Conservation (phyloP, 2,797 vertebrate species). For the Sternotherus odoratus region DNA sequence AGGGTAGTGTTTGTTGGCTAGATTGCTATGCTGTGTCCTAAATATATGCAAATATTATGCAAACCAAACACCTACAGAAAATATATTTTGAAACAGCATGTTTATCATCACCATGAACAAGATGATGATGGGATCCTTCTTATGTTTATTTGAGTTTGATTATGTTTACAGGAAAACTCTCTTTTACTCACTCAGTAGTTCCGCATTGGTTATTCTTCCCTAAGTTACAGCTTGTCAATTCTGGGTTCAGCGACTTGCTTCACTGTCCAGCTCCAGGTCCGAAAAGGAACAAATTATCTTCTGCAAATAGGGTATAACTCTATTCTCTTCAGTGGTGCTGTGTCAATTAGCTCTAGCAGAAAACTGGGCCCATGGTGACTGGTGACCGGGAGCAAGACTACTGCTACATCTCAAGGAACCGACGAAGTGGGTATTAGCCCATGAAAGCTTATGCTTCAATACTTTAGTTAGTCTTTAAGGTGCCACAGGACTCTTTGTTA, state of each 20-base stretch:
- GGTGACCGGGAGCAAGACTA: background rate
- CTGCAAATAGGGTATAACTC: accelerated
- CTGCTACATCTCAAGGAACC: background rate
- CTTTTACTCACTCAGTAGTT: background rate
- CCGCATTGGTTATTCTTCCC: background rate
- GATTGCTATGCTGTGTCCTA: background rate
- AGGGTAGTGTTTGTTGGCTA: slow-evolving; percentile 51
- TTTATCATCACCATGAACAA: background rate
- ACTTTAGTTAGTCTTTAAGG: too few relatives aligned
- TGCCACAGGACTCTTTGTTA: too few relatives aligned
- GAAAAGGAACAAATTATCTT: background rate
- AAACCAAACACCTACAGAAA: slow-evolving; percentile 34
- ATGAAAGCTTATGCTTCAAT: too few relatives aligned
- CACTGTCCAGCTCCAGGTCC: background rate
- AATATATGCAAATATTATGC: slow-evolving; percentile 16
- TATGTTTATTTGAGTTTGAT: background rate
- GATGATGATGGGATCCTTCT: background rate
- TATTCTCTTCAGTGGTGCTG: background rate
- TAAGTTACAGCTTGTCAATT: background rate
- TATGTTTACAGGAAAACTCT: background rate
- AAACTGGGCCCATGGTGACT: background rate
- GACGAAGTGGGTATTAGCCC: too few relatives aligned
- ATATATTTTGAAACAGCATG: background rate
- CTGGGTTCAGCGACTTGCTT: background rate
- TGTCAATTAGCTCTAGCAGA: background rate